These are phyloP conservation scores for Neolamprologus tretocephalus DNA, from an alignment of 2,113 vertebrate species.

Conservation along the genomic window DNA sequence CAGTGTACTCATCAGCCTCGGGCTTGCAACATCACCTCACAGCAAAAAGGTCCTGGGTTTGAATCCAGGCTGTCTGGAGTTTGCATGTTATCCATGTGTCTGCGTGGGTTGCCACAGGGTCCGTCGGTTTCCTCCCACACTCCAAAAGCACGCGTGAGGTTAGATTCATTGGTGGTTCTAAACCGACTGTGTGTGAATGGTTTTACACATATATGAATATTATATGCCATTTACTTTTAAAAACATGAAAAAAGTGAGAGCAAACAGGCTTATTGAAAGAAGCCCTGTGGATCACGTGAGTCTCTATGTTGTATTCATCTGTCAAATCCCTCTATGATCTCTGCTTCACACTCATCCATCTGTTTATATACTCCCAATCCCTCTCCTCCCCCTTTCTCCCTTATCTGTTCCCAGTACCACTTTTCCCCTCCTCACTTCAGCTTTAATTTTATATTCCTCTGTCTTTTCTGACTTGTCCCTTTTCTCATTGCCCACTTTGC, in stretches of 20 bases:
- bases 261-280: background rate
- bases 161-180: background rate
- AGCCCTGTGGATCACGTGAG: background rate
- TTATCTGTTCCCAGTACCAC: accelerated
- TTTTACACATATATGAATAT: background rate
- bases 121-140: background rate
- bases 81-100: background rate
- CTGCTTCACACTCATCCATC: background rate
- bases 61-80: background rate
- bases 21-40: background rate
- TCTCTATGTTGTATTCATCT: background rate
- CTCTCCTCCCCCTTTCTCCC: background rate
- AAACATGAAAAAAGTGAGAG: background rate
- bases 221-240: background rate
- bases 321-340: background rate
- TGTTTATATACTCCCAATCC: background rate
- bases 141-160: accelerated
- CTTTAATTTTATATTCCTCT: background rate
- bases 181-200: background rate
- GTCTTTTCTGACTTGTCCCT: background rate
- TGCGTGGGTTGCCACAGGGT: background rate
- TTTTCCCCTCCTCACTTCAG: too few species aligned
- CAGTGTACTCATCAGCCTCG: background rate
- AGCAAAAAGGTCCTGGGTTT: background rate
- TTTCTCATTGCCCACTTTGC: background rate